Conservation (phyloP, 2,113 vertebrate species). For the Callocephalon fimbriatum region DNA sequence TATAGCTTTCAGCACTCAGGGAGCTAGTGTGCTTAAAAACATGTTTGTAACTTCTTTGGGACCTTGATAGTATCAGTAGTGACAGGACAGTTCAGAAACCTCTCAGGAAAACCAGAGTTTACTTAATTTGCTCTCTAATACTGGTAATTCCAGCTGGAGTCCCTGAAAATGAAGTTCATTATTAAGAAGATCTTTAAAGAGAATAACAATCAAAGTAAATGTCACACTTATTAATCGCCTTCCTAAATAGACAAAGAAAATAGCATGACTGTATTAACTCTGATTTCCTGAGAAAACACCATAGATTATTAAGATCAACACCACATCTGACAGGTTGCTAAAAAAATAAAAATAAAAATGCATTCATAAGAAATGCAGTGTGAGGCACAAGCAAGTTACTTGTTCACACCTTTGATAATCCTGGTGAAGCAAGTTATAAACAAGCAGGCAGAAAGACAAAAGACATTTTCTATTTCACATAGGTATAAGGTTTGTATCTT, state of each 20-base stretch:
- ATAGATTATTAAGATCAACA: neutral
- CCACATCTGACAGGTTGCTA: constrained; percentile 2
- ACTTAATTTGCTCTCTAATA: constrained; percentile 4
- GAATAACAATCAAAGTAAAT: constrained; percentile 67
- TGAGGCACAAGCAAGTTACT: neutral
- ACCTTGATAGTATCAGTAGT: neutral
- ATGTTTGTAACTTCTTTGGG: neutral
- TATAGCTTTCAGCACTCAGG: neutral
- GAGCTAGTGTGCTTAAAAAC: neutral
- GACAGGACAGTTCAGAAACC: constrained; percentile 9
- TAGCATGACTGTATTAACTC: constrained; percentile 40
- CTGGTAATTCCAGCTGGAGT: constrained; percentile 12
- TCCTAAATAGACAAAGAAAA: constrained; percentile 48
- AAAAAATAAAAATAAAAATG: neutral
- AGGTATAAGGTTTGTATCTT: neutral
- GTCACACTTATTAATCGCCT: constrained; percentile 67
- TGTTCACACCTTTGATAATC: neutral
- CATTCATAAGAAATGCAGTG: neutral
- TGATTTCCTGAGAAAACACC: constrained; percentile 50
- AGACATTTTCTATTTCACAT: neutral
- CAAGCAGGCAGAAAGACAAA: neutral
- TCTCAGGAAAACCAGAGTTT: neutral
- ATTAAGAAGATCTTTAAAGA: constrained; percentile 50
- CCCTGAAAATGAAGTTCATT: constrained; percentile 33
- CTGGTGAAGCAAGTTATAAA: neutral